Percentiles rank a stretch among this genome's conserved stretches.
Conservation (phyloP, 2,113 vertebrate genomes). For the Eulemur macaco region DNA sequence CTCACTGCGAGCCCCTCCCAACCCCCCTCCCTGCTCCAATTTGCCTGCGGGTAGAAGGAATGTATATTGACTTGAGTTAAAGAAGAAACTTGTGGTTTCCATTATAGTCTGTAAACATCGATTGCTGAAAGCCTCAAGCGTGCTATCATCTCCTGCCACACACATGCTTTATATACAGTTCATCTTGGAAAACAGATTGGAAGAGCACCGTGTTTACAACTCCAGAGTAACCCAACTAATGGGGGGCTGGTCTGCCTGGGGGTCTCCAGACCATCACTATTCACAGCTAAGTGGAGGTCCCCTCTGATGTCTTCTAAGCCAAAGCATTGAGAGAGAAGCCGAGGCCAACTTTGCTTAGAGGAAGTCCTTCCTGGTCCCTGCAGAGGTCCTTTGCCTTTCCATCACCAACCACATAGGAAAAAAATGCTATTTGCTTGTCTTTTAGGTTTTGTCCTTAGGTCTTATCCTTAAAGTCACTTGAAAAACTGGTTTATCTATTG, state of each 20-base stretch:
- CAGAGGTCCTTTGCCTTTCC: neutral
- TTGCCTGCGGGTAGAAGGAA: conserved; percentile 75
- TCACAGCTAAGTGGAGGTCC: conserved; percentile 11
- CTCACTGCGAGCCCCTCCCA: conserved; percentile 66
- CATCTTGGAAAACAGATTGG: conserved; percentile 58
- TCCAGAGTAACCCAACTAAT: conserved; percentile 55
- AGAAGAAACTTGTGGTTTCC: conserved; percentile 79
- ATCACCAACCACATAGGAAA: neutral
- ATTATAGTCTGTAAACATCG: conserved; percentile 79
- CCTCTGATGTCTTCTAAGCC: conserved; percentile 49
- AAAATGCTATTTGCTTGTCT: neutral
- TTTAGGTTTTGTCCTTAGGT: neutral
- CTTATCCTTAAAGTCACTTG: neutral
- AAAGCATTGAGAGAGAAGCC: conserved; percentile 37
- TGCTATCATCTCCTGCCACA: conserved; percentile 61
- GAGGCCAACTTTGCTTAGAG: neutral
- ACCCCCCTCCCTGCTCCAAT: conserved; percentile 50
- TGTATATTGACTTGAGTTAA: conserved; percentile 76
- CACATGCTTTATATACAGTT: conserved; percentile 50
- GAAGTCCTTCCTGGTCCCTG: neutral
- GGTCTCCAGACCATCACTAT: neutral
- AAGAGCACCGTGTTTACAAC: conserved; percentile 54
- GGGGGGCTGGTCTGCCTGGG: neutral
- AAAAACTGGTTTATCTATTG: neutral
- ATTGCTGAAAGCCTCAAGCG: conserved; percentile 72